Evolutionary conservation across 1,140 invertebrate species (phyloP).

Genomic region (Bombus pascuorum): DNA sequence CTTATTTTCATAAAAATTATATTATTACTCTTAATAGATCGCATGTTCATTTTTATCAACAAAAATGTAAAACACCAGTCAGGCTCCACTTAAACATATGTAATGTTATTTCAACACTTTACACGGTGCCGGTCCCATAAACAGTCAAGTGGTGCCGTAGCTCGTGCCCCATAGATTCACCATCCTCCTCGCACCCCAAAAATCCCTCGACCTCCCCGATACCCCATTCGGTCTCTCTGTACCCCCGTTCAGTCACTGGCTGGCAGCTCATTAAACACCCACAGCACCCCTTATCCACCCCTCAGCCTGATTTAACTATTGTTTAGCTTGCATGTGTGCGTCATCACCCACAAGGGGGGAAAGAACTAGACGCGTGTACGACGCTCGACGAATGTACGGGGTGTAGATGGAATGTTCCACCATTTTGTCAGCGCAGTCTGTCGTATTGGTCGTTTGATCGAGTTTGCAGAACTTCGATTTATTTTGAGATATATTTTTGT

Average conservation of each 20-base stretch:
- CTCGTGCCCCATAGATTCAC: constrained; percentile 67
- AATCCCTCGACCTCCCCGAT: constrained; percentile 37
- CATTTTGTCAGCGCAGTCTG: constrained; percentile 31
- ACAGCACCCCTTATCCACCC: constrained; percentile 74
- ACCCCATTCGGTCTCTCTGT: constrained; percentile 2
- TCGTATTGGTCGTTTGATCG: neutral
- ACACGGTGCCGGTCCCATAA: constrained; percentile 69
- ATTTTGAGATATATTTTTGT: neutral
- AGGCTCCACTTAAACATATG: constrained; percentile 55
- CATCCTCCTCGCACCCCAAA: constrained; percentile 54
- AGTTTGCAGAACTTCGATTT: neutral
- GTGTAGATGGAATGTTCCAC: constrained; percentile 21
- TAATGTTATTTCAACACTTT: constrained; percentile 77
- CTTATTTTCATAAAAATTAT: neutral
- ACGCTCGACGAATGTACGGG: constrained; percentile 5
- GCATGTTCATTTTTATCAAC: neutral
- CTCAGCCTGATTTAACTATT: constrained; percentile 80
- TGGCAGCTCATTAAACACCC: constrained; percentile 82
- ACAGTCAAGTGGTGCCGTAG: constrained; percentile 74
- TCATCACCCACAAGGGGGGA: constrained; percentile 46
- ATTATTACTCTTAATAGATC: neutral
- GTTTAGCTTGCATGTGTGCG: constrained; percentile 67
- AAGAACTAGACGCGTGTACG: neutral
- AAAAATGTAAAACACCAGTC: neutral
- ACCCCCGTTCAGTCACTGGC: constrained; percentile 68